Evolutionary conservation across 2,797 vertebrate species (phyloP).

Genomic region (Sebastes variabilis): DNA sequence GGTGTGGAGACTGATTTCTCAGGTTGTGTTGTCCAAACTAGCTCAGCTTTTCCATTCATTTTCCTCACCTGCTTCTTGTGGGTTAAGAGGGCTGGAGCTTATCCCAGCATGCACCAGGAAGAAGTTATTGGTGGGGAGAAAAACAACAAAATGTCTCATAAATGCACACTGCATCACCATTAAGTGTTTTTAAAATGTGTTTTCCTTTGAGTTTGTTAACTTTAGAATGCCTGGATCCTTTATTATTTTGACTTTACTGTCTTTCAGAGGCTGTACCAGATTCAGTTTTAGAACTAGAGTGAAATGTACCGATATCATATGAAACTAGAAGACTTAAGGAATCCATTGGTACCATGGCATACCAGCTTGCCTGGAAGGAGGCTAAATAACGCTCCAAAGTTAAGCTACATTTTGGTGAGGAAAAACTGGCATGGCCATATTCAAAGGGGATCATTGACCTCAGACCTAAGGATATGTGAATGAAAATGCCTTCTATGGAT

Average conservation of each 20-base stretch:
- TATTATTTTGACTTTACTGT: too few relatives aligned
- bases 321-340: rapidly evolving
- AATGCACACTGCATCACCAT: neutral
- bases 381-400: too few relatives aligned
- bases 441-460: too few relatives aligned
- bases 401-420: rapidly evolving
- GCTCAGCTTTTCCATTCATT: neutral
- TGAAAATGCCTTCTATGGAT: too few relatives aligned
- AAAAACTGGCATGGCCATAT: too few relatives aligned
- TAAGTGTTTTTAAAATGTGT: neutral
- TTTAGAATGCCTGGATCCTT: neutral
- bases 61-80: neutral
- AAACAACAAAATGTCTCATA: neutral
- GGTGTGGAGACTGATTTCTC: neutral
- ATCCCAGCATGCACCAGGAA: neutral
- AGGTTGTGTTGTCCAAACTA: neutral
- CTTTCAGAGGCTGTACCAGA: too few relatives aligned
- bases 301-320: too few relatives aligned
- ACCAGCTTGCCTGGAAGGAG: too few relatives aligned
- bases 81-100: neutral
- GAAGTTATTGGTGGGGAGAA: too few relatives aligned
- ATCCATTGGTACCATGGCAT: too few relatives aligned
- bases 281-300: too few relatives aligned
- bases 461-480: too few relatives aligned
- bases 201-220: neutral